A percentile compares a stretch with the other conserved stretches of the same genome.
Evolutionary conservation across 2,113 vertebrate genomes (phyloP).

Genomic region (Platycercus adscitus): DNA sequence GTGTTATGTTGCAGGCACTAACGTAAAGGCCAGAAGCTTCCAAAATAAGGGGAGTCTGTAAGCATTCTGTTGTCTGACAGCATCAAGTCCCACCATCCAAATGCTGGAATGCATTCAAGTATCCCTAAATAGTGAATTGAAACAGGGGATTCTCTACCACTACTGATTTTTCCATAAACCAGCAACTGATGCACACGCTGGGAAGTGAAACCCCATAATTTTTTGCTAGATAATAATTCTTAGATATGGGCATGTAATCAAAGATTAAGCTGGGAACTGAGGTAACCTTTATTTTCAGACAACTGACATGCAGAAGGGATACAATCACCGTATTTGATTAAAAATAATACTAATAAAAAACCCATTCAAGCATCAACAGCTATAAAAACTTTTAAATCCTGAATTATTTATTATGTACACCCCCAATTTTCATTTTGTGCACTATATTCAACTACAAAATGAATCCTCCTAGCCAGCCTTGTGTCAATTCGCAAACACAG

Average conservation of each 20-base stretch:
- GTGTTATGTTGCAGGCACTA: not conserved
- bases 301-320: not conserved
- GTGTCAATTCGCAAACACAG: not conserved
- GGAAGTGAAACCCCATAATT: not conserved
- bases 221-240: not conserved
- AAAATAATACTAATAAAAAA: not conserved
- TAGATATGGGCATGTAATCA: not conserved
- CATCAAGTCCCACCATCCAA: not conserved
- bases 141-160: not conserved
- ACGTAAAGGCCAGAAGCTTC: not conserved
- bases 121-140: not conserved
- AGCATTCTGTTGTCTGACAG: not conserved
- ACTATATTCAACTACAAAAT: not conserved
- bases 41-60: not conserved
- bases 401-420: not conserved
- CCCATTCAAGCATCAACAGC: not conserved
- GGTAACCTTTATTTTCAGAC: not conserved
- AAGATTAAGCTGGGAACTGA: not conserved
- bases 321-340: not conserved
- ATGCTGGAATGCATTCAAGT: not conserved
- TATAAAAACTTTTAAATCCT: not conserved
- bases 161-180: not conserved
- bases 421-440: not conserved
- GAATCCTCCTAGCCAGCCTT: not conserved
- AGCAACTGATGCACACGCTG: rapidly evolving